Evolutionary conservation across 2,888 invertebrate genomes (phyloP).

Genomic region (Conus canariensis): DNA sequence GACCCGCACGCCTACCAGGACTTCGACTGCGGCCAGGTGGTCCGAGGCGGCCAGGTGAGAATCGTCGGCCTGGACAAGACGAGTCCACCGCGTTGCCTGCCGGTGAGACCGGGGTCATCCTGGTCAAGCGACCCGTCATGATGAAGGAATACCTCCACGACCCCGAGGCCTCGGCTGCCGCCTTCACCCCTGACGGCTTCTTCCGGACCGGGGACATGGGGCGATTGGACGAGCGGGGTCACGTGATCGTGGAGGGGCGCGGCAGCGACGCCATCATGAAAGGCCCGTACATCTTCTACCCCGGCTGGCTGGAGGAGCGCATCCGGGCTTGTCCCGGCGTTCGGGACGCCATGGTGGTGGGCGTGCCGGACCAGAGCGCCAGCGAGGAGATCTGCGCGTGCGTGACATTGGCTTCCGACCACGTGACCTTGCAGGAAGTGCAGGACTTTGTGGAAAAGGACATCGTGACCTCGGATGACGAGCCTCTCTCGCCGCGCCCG

Average conservation of each 20-base stretch:
- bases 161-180: slow-evolving; percentile 17
- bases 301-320: slow-evolving; percentile 42
- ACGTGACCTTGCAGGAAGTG: slow-evolving; percentile 4
- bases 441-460: slow-evolving; percentile 37
- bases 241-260: slow-evolving; percentile 32
- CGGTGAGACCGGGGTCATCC: neutral
- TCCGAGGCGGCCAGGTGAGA: neutral
- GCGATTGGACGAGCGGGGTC: slow-evolving; percentile 8
- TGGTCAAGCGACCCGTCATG: neutral
- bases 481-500: slow-evolving; percentile 29
- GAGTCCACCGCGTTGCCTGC: neutral
- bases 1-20: neutral
- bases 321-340: slow-evolving; percentile 41
- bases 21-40: neutral
- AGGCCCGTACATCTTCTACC: slow-evolving; percentile 43
- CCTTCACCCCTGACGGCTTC: slow-evolving; percentile 33
- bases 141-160: slow-evolving; percentile 32
- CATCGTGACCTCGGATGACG: slow-evolving; percentile 12
- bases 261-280: slow-evolving; percentile 39
- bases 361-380: slow-evolving; percentile 34
- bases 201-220: slow-evolving; percentile 40
- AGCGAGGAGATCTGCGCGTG: slow-evolving; percentile 44
- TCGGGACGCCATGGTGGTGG: slow-evolving; percentile 35
- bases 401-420: neutral
- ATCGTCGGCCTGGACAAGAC: neutral